Conservation (phyloP, 2,797 vertebrate genomes). For the Sebastes baramenuke region DNA sequence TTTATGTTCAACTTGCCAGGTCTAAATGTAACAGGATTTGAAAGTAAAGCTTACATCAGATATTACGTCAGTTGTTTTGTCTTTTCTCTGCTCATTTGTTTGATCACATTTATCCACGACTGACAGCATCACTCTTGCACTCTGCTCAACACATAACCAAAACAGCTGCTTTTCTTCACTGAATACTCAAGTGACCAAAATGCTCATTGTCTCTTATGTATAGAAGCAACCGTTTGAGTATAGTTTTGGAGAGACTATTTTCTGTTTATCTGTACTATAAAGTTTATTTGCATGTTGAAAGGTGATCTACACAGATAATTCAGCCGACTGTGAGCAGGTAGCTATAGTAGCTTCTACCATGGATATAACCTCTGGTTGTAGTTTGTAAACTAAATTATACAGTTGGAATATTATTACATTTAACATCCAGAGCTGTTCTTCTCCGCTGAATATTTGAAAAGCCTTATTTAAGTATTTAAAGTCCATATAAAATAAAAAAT, state of each 20-base stretch:
- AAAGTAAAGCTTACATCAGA: slow-evolving; percentile 99
- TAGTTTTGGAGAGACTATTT: background rate
- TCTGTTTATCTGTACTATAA: background rate
- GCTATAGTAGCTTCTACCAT: background rate
- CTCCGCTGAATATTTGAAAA: background rate
- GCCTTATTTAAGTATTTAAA: background rate
- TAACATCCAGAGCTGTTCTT: background rate
- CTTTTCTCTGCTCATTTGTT: slow-evolving; percentile 22
- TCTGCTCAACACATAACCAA: background rate
- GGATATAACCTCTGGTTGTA: background rate
- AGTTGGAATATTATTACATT: background rate
- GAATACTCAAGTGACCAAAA: background rate
- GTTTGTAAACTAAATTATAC: background rate
- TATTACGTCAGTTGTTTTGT: slow-evolving; percentile 68
- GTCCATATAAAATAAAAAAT: background rate
- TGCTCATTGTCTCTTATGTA: background rate
- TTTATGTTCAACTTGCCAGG: slow-evolving; percentile 98
- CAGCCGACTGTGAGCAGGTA: background rate
- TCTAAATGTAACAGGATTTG: slow-evolving; percentile 99
- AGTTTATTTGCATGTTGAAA: background rate
- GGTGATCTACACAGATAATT: background rate
- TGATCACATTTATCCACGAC: background rate
- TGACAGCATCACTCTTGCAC: background rate
- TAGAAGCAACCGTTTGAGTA: background rate
- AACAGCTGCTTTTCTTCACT: background rate